Evolutionary conservation across 2,113 vertebrate species (phyloP).

Genomic region (Crocuta crocuta): DNA sequence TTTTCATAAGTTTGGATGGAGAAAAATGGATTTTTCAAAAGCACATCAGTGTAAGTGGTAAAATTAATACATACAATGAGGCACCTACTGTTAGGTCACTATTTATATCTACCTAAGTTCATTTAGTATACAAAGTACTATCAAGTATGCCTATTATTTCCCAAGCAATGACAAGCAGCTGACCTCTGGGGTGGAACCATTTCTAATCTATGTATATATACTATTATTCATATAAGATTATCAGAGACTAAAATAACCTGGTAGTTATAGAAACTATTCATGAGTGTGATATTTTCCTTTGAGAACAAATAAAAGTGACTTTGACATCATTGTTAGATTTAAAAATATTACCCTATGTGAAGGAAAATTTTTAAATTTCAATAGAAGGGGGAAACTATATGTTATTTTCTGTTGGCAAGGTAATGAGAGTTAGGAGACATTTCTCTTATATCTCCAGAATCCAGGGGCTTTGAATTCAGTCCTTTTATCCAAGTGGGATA

Average conservation of each 20-base stretch:
- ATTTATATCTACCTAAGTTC: constrained; percentile 80
- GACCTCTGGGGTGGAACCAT: constrained; percentile 47
- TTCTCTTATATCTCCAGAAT: not conserved
- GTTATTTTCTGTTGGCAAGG: not conserved
- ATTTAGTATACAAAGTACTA: constrained; percentile 79
- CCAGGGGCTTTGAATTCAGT: not conserved
- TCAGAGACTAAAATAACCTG: constrained; percentile 35
- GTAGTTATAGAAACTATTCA: not conserved
- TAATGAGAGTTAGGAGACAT: not conserved
- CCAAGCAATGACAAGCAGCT: constrained; percentile 53
- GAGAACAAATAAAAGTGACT: not conserved
- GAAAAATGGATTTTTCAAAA: constrained; percentile 72
- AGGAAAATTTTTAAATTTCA: not conserved
- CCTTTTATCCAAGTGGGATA: not conserved
- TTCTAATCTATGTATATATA: constrained; percentile 61
- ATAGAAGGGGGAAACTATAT: not conserved
- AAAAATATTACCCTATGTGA: constrained; percentile 25
- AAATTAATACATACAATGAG: constrained; percentile 81
- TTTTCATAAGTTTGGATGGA: constrained; percentile 70
- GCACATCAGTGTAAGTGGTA: constrained; percentile 77
- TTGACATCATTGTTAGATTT: not conserved
- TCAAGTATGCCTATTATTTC: constrained; percentile 68
- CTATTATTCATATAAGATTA: constrained; percentile 54
- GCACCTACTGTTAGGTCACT: constrained; percentile 81
- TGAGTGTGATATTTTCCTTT: not conserved